Percentiles rank a stretch among this genome's conserved stretches.
phyloP scores from a whole-genome alignment of 1,140 invertebrate genomes.

The Drosophila rufa region DNA sequence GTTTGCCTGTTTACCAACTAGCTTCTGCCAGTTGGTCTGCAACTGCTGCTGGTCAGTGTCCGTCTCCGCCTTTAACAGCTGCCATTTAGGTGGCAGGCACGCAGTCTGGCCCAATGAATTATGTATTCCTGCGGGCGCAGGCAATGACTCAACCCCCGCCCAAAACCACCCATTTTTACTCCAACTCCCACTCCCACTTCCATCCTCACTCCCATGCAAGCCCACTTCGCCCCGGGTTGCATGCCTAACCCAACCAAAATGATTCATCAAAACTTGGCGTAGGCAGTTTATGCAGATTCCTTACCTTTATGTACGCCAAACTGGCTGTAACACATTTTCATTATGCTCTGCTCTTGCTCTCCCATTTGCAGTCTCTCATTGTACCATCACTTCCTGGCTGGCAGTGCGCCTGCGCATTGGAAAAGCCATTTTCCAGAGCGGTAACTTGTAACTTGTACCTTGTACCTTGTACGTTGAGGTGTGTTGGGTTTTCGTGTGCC shows the following conservation, averaged over 20 bases:
- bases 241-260: slow-evolving; percentile 70
- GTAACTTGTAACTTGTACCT: slow-evolving; percentile 10
- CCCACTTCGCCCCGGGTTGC: slow-evolving; percentile 11
- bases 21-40: slow-evolving; percentile 15
- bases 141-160: slow-evolving; percentile 38
- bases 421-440: slow-evolving; percentile 35
- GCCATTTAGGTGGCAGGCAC: slow-evolving; percentile 46
- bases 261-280: slow-evolving; percentile 63
- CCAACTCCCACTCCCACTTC: neutral
- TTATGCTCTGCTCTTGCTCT: slow-evolving; percentile 30
- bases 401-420: slow-evolving; percentile 54
- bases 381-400: slow-evolving; percentile 17
- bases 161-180: slow-evolving; percentile 14
- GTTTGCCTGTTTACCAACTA: slow-evolving; percentile 1
- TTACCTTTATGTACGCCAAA: slow-evolving; percentile 45
- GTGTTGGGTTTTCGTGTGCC: slow-evolving; percentile 18
- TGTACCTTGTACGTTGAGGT: slow-evolving; percentile 4
- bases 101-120: slow-evolving; percentile 51
- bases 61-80: slow-evolving; percentile 32
- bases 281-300: slow-evolving; percentile 49
- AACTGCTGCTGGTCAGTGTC: slow-evolving; percentile 16
- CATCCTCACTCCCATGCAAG: neutral
- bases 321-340: slow-evolving; percentile 60
- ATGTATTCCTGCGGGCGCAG: slow-evolving; percentile 46
- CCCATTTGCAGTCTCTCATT: slow-evolving; percentile 19